phyloP scores from a whole-genome alignment of 2,113 vertebrate genomes.

The Datnioides undecimradiatus region DNA sequence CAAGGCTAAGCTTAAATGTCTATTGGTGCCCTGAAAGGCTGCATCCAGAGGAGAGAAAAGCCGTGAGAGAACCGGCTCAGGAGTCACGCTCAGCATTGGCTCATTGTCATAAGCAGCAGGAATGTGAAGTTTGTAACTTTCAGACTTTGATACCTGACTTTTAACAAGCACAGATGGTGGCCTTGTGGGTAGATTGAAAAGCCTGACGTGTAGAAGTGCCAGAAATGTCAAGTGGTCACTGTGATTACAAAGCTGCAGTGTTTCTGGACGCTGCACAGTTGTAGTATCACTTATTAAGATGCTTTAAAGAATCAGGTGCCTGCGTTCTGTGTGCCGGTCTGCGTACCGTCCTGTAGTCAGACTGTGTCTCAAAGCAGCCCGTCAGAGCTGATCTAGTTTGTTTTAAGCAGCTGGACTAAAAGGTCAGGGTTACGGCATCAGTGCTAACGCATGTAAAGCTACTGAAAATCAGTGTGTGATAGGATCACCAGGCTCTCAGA shows the following conservation, averaged over 20 bases:
- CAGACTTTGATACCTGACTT: conserved; percentile 20
- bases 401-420: neutral
- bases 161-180: conserved; percentile 17
- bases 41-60: conserved; percentile 28
- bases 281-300: too few relatives aligned
- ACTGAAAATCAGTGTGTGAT: neutral
- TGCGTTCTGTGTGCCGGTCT: too few relatives aligned
- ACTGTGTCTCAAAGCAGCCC: neutral
- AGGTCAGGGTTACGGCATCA: neutral
- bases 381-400: neutral
- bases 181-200: conserved; percentile 8
- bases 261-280: neutral
- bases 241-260: neutral
- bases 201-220: neutral
- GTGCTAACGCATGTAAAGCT: neutral
- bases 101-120: conserved; percentile 25
- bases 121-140: conserved; percentile 32
- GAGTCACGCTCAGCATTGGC: conserved; percentile 22
- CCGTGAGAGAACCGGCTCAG: conserved; percentile 5
- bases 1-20: conserved; percentile 35
- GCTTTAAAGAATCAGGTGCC: neutral
- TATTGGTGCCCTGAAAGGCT: conserved; percentile 29
- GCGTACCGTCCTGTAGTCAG: neutral
- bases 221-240: conserved; percentile 5
- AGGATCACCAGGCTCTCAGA: too few relatives aligned